phyloP scores from a whole-genome alignment of 1,140 invertebrate genomes.

The Neodiprion lecontei region DNA sequence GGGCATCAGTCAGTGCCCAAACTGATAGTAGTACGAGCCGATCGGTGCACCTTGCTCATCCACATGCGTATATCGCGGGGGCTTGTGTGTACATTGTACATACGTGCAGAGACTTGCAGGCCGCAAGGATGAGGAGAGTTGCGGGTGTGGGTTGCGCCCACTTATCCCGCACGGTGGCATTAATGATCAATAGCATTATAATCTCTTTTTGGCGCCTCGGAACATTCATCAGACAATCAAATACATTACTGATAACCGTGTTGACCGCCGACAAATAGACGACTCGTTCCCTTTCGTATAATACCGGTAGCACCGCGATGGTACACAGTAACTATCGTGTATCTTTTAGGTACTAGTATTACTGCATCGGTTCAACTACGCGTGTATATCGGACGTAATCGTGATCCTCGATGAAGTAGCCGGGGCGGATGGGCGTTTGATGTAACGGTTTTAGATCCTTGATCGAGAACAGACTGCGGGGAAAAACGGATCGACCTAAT shows the following conservation, averaged over 20 bases:
- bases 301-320: too few relatives aligned
- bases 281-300: too few relatives aligned
- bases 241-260: constrained; percentile 5
- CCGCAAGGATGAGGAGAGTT: too few relatives aligned
- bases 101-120: too few relatives aligned
- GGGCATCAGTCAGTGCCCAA: constrained; percentile 1
- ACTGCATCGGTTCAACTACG: background rate
- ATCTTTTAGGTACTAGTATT: background rate
- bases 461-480: background rate
- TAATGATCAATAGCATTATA: constrained; percentile 18
- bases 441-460: constrained; percentile 7
- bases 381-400: background rate
- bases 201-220: constrained; percentile 9
- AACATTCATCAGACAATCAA: constrained; percentile 5
- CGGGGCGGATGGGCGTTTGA: background rate
- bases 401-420: too few relatives aligned
- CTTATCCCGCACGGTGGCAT: background rate
- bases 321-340: too few relatives aligned
- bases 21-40: background rate
- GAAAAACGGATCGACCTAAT: background rate
- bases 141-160: too few relatives aligned
- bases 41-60: too few relatives aligned
- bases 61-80: too few relatives aligned
- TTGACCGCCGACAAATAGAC: background rate
- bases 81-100: too few relatives aligned